These are phyloP conservation scores for human (Homo sapiens) DNA, from an alignment of 2,113 vertebrate genomes.

Conservation along the genomic window DNA sequence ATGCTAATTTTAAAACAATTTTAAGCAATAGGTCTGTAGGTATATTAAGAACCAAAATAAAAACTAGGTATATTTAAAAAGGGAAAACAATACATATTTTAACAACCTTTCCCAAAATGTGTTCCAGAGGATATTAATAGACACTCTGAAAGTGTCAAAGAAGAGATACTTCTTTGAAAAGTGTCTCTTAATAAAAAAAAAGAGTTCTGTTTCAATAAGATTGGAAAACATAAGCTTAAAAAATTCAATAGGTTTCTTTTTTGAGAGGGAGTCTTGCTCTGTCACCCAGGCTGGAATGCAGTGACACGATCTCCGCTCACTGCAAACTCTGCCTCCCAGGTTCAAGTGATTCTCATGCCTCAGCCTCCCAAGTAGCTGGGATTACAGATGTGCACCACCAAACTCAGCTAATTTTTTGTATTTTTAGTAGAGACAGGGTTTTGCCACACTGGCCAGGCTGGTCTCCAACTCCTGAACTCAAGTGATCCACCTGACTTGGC, in stretches of 20 bases:
- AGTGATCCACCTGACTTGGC: no score
- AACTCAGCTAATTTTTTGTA: no score
- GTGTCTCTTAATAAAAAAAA: neutral
- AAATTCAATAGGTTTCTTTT: neutral
- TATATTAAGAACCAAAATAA: neutral
- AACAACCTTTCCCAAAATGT: neutral
- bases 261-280: no score
- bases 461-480: no score
- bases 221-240: neutral
- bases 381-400: no score
- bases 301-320: no score
- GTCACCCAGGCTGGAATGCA: no score
- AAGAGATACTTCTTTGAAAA: conserved; percentile 5
- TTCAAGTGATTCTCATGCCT: no score
- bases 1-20: neutral
- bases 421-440: no score
- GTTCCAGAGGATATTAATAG: neutral
- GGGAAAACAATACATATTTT: neutral
- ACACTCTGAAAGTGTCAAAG: neutral
- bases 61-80: neutral
- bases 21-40: neutral
- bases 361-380: no score
- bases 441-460: no score
- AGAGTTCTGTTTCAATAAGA: neutral
- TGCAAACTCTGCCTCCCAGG: no score